These are phyloP conservation scores for Hydrolagus affinis DNA, from an alignment of 2,113 vertebrate species.

Conservation along the genomic window DNA sequence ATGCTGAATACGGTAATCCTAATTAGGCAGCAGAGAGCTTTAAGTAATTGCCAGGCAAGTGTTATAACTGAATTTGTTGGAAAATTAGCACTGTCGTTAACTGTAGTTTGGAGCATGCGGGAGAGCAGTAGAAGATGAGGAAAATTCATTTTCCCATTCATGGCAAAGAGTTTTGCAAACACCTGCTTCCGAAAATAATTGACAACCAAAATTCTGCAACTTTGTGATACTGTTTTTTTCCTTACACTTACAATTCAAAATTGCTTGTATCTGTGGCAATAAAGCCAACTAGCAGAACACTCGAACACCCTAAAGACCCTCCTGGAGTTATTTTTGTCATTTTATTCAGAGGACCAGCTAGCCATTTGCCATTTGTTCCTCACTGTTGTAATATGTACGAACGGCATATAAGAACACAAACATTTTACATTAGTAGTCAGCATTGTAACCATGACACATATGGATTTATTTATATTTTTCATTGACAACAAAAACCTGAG, in stretches of 20 bases:
- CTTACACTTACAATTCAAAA: not conserved
- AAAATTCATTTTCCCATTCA: not conserved
- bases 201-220: not conserved
- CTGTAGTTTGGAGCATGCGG: not conserved
- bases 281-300: not conserved
- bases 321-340: not conserved
- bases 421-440: too few relatives aligned
- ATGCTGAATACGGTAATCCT: constrained; percentile 3
- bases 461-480: too few relatives aligned
- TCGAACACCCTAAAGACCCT: not conserved
- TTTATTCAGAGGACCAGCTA: not conserved
- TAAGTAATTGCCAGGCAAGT: not conserved
- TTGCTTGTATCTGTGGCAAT: not conserved
- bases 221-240: not conserved
- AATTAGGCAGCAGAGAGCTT: not conserved
- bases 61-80: not conserved
- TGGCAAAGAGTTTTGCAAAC: not conserved
- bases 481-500: too few relatives aligned
- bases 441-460: too few relatives aligned
- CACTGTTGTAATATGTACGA: too few relatives aligned
- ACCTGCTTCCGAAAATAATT: not conserved
- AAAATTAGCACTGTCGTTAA: not conserved
- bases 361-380: not conserved
- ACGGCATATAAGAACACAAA: too few relatives aligned
- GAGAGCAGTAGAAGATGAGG: not conserved